These are phyloP conservation scores for Philopedon plagiatum DNA, from an alignment of 2,888 invertebrate genomes.

Conservation along the genomic window DNA sequence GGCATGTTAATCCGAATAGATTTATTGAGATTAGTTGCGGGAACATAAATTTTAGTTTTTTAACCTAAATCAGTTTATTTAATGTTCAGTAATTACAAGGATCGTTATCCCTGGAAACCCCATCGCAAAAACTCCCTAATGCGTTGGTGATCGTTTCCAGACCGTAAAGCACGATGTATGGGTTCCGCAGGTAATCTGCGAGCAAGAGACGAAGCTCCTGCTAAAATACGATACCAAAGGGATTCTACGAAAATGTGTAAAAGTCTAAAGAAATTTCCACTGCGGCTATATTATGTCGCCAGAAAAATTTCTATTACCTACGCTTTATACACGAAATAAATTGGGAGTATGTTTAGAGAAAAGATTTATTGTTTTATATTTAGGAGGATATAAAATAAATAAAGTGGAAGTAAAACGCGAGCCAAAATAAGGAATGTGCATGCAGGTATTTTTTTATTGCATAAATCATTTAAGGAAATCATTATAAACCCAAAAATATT, in stretches of 20 bases:
- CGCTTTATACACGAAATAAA: background rate
- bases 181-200: conserved; percentile 59
- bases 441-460: background rate
- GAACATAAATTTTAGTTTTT: background rate
- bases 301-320: conserved; percentile 13
- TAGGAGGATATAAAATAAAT: background rate
- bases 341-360: background rate
- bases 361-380: conserved; percentile 3
- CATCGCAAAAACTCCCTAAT: conserved; percentile 46
- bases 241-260: conserved; percentile 40
- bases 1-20: too few relatives aligned
- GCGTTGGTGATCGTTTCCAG: conserved; percentile 59
- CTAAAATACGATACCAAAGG: conserved; percentile 42
- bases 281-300: conserved; percentile 16
- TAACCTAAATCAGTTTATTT: background rate
- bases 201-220: conserved; percentile 20
- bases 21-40: background rate
- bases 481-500: too few relatives aligned
- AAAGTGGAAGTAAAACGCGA: background rate
- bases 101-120: conserved; percentile 4
- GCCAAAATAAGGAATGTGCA: background rate
- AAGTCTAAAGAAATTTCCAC: conserved; percentile 32
- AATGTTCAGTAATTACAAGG: background rate
- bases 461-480: too few relatives aligned
- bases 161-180: conserved; percentile 60